Evolutionary conservation across 2,113 vertebrate genomes (phyloP), one percentile per base, ranked within the genome.

Genomic region (Peromyscus maniculatus): DNA sequence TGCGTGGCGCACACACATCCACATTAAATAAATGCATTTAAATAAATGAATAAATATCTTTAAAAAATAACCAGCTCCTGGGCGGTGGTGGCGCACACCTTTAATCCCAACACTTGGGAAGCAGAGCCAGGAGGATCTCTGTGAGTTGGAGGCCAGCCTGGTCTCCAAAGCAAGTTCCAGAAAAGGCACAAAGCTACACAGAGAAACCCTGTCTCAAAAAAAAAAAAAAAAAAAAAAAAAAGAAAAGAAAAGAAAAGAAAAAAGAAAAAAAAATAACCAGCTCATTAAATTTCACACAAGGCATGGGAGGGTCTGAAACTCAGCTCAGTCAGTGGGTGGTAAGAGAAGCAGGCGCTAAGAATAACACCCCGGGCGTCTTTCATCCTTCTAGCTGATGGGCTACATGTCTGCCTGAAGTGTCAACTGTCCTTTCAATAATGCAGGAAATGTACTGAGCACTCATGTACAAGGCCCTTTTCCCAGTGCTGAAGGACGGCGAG

Each of bases 401-500:
- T 62, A 75, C 57, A n/a, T 49, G 62, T 94, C 17, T 69, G 69
- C 69, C 46, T 74, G 22, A 52, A 75, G 17, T 87, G 13, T 39
- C 46, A 95, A 83, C 21, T 62, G 57, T 78, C 78, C 55, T 83
- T 83, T 72, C n/a, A 90, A 57, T 67, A 69, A 91, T 46, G 87
- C 71, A 87, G 5, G 77, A 64, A 36, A 21, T 64, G 39, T 43
- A 80, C 5, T 93, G 26, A 94, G 82, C 26, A 89, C 9, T 24
- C 46, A 83, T 43, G 10, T 49, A 64, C 31, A 91, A 80, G 66
- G 49, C 69, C 59, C n/a, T 39, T 88, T 96, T 33, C 64, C 87
- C 59, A 64, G 22, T 57, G 28, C 89, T 94, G 31, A 92, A 57
- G 52, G 74, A 94, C n/a, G 75, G 21, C 64, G 46, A 96, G 77